Evolutionary conservation across 2,113 vertebrate species (phyloP).

Genomic region (Dicentrarchus labrax): DNA sequence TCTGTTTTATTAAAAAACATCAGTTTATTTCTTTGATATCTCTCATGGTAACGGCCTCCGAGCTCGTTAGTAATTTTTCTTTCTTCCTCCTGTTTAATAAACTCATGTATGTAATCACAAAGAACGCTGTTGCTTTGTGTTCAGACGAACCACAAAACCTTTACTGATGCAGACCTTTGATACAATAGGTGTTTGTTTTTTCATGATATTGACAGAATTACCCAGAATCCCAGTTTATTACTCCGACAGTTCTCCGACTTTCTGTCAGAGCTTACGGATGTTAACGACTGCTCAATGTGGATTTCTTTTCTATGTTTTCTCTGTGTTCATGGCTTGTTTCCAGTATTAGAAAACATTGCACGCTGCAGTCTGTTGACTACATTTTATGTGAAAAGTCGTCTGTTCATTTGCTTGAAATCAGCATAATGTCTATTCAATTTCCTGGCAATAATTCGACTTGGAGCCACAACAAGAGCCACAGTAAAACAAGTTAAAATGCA

Average conservation of each 20-base stretch:
- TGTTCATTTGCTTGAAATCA: too few species aligned
- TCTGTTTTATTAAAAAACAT: conserved; percentile 8
- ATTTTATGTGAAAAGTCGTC: too few species aligned
- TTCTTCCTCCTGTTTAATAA: not conserved
- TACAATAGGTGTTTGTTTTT: not conserved
- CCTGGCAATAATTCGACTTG: too few species aligned
- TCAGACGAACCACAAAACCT: not conserved
- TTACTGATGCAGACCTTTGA: not conserved
- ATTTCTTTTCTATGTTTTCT: not conserved
- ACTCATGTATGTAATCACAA: not conserved
- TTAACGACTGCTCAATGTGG: not conserved
- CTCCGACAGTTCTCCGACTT: not conserved
- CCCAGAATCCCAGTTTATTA: too few species aligned
- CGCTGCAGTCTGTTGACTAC: too few species aligned
- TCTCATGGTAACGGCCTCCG: not conserved
- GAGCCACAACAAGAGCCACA: too few species aligned
- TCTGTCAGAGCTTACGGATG: not conserved
- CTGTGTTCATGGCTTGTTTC: not conserved
- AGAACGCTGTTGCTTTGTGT: not conserved
- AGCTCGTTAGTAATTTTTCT: conserved; percentile 14
- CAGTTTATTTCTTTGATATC: not conserved
- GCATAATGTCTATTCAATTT: too few species aligned
- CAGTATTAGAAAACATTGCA: too few species aligned
- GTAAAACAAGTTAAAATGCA: too few species aligned
- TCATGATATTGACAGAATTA: not conserved